These are phyloP conservation scores for Hafferia zeledoni DNA, from an alignment of 2,797 vertebrate genomes.

Conservation along the genomic window DNA sequence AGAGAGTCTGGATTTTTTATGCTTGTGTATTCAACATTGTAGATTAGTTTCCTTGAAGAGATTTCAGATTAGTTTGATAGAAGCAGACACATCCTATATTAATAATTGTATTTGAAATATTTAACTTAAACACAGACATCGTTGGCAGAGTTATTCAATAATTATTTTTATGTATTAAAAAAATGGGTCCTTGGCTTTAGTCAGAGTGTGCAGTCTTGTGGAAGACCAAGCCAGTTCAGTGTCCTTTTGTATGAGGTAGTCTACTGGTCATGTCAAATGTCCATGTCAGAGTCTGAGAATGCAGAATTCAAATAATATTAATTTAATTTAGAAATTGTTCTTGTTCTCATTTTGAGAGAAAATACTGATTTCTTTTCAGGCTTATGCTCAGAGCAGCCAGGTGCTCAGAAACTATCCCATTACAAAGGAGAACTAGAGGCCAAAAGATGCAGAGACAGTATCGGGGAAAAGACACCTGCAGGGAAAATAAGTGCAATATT, in stretches of 20 bases:
- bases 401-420: neutral
- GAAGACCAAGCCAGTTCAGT: neutral
- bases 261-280: neutral
- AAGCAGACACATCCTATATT: neutral
- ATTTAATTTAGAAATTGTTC: neutral
- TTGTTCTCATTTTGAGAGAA: neutral
- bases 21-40: neutral
- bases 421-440: neutral
- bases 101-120: neutral
- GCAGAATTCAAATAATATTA: neutral
- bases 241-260: neutral
- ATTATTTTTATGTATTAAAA: neutral
- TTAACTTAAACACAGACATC: neutral
- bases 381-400: neutral
- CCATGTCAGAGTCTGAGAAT: neutral
- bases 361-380: neutral
- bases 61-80: neutral
- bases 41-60: neutral
- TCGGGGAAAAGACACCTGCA: neutral
- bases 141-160: neutral
- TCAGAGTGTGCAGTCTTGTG: neutral
- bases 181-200: neutral
- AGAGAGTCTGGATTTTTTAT: neutral
- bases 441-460: neutral
- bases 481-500: conserved; percentile 21